These are phyloP conservation scores for Xestobium rufovillosum DNA, from an alignment of 2,888 invertebrate species.

Conservation along the genomic window DNA sequence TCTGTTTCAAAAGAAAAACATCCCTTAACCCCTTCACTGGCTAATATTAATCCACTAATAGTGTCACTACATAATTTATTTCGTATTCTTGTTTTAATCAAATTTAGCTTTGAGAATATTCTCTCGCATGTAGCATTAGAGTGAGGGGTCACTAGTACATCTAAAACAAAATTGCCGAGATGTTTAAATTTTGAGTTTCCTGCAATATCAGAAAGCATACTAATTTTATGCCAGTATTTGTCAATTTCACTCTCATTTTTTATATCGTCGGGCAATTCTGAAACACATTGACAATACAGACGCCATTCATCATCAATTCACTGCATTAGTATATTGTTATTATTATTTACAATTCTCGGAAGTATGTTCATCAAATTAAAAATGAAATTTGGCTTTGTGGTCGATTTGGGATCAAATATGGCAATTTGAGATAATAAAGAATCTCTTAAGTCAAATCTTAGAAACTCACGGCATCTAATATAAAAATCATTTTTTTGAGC, in stretches of 20 bases:
- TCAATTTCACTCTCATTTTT: conserved; percentile 1
- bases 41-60: too few species aligned
- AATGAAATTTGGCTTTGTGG: background rate
- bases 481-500: too few species aligned
- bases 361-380: conserved; percentile 3
- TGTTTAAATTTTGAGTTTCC: background rate
- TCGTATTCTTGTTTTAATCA: too few species aligned
- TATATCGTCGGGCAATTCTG: background rate
- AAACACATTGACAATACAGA: conserved; percentile 4
- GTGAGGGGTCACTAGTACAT: conserved; percentile 20
- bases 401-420: too few species aligned
- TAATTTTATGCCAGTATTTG: conserved; percentile 4
- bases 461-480: too few species aligned
- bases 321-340: background rate
- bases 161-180: conserved; percentile 1
- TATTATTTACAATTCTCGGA: background rate
- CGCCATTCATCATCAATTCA: conserved; percentile 3
- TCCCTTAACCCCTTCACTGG: too few species aligned
- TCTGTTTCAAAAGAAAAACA: too few species aligned
- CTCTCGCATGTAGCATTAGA: conserved; percentile 23
- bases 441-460: too few species aligned
- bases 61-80: too few species aligned
- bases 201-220: background rate
- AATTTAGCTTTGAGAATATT: conserved; percentile 20
- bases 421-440: too few species aligned